Conservation (phyloP, 2,113 vertebrate species). For the Gymnogyps californianus region DNA sequence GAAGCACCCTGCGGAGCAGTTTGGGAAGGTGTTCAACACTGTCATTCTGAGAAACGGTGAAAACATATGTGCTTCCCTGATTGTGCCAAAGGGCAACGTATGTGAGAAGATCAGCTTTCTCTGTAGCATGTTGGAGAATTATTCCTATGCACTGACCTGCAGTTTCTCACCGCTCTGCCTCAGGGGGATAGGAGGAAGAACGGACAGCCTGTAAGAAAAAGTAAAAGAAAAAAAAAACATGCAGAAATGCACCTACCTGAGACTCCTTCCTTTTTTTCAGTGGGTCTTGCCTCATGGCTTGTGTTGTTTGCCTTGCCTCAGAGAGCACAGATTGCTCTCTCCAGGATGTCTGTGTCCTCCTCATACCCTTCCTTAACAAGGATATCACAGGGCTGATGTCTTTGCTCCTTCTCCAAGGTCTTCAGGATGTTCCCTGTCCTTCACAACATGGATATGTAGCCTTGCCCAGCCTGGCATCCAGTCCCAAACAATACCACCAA, state of each 20-base stretch:
- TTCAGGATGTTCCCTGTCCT: not conserved
- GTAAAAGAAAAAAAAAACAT: not conserved
- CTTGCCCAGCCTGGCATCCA: not conserved
- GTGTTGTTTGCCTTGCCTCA: not conserved
- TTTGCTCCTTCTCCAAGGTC: not conserved
- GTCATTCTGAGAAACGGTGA: not conserved
- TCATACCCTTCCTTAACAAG: not conserved
- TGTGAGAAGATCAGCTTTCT: not conserved
- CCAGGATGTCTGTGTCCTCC: not conserved
- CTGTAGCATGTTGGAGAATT: fast-evolving
- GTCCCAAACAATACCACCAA: not conserved
- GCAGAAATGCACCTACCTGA: not conserved
- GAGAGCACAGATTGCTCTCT: not conserved
- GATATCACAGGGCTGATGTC: not conserved
- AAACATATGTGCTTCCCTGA: not conserved
- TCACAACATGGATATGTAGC: not conserved
- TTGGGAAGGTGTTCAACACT: not conserved
- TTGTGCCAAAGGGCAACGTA: not conserved
- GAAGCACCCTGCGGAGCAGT: not conserved
- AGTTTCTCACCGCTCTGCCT: not conserved
- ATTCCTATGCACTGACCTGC: not conserved
- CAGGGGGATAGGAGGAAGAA: not conserved
- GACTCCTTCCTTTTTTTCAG: not conserved
- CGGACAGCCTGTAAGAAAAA: not conserved
- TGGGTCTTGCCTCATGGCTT: not conserved